Percentiles rank a stretch among this genome's conserved stretches.
Evolutionary conservation across 2,888 invertebrate genomes (phyloP).

Genomic region (Mycalesis mineus): DNA sequence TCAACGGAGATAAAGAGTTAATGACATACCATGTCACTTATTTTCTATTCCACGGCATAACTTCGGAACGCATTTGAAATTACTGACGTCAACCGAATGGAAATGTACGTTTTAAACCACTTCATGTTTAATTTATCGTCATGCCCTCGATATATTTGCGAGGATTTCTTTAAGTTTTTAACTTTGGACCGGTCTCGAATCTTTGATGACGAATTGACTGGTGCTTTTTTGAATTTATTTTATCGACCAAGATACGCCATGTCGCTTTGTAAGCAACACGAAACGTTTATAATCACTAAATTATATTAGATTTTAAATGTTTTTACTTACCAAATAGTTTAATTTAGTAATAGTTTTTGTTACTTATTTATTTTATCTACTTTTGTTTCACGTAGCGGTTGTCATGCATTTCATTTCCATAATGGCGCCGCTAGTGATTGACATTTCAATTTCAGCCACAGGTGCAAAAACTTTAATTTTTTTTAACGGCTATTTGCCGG

Average conservation of each 20-base stretch:
- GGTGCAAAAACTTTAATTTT: not conserved
- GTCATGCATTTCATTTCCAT: slow-evolving; percentile 73
- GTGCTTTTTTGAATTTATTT: slow-evolving; percentile 34
- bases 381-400: slow-evolving; percentile 61
- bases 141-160: slow-evolving; percentile 27
- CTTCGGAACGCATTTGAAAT: slow-evolving; percentile 17
- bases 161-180: slow-evolving; percentile 35
- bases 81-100: slow-evolving; percentile 38
- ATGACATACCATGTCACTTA: slow-evolving; percentile 1
- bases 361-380: slow-evolving; percentile 66
- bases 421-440: slow-evolving; percentile 61
- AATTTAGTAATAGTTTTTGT: slow-evolving; percentile 50
- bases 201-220: slow-evolving; percentile 39
- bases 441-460: slow-evolving; percentile 21
- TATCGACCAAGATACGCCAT: slow-evolving; percentile 28
- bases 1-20: slow-evolving; percentile 4
- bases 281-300: slow-evolving; percentile 11
- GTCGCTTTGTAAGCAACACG: not conserved
- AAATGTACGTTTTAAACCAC: slow-evolving; percentile 34
- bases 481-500: slow-evolving; percentile 6
- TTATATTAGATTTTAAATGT: slow-evolving; percentile 23
- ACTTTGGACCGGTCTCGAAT: slow-evolving; percentile 47
- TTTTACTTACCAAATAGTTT: slow-evolving; percentile 59
- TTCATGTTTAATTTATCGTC: slow-evolving; percentile 41
- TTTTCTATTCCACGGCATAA: slow-evolving; percentile 3